Base-by-base conservation (phyloP, 2,797 vertebrate species). In the Arremon aurantiirostris region DNA sequence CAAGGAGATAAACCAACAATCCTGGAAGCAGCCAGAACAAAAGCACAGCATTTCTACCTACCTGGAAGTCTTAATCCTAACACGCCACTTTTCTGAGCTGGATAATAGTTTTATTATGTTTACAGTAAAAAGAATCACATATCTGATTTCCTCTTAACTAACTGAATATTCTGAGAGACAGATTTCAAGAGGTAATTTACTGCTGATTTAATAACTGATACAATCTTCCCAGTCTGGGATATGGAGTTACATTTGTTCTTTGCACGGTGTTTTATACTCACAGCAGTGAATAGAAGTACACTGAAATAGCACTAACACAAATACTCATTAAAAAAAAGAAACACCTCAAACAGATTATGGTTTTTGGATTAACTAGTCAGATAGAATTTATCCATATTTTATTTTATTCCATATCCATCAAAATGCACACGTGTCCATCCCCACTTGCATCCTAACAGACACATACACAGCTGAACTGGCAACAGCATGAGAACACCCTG, bases 141-240 rank as follows among this genome's bases (percentile, higher is more conserved):
- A 93, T 72, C 47, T 2, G 7, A 55, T 93, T 91, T 90, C 82
- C 50, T 86, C 55, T 60, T 55, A 77, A 93, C 35, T 65, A 82
- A 85, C 6, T 77, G 63, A 85, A 80, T 37, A 37, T 75, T 88
- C 69, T 13, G 20, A 65, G 60, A 80, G 34, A 83, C 17, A 66
- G 80, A 44, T 89, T 86, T 70, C 77, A 73, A 86, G 42, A 79
- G 17, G 47, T 69, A 88, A 79, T 88, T n/a, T 15, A 59, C 24
- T 86, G 63, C n/a, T 93, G 69, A 89, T 93, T 89, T 72, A 82
- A 55, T 61, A 72, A 84, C 83, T 63, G 77, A 90, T 93, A 87
- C 59, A 60, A 88, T 92, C 91, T 94, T 93, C 30, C 22, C 44
- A 73, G 23, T 52, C 84, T 76, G 64, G 59, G 77, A 82, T 94